Evolutionary conservation across 1,140 invertebrate species (phyloP).

Genomic region (Akabosia matsudoensis): DNA sequence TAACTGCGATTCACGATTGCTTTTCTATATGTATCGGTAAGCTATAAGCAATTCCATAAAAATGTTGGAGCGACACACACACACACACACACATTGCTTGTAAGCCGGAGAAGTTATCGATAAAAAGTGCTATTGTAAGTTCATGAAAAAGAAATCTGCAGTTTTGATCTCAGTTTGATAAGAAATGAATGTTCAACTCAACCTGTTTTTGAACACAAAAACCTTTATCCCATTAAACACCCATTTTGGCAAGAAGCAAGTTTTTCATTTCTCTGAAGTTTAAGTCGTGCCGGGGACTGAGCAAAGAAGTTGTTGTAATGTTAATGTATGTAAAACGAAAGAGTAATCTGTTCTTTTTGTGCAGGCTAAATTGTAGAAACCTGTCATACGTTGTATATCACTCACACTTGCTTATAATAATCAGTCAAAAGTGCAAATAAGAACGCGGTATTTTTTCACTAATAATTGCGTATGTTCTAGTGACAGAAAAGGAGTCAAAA

Average conservation of each 20-base stretch:
- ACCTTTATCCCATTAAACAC: conserved; percentile 19
- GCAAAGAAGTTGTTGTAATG: background rate
- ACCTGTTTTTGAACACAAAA: conserved; percentile 21
- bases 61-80: too few species aligned
- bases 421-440: conserved; percentile 19
- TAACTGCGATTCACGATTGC: background rate
- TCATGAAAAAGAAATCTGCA: conserved; percentile 10
- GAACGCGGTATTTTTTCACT: background rate
- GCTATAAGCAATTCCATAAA: conserved; percentile 16
- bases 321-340: conserved; percentile 6
- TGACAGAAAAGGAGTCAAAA: background rate
- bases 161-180: conserved; percentile 7
- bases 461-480: background rate
- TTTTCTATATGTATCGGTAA: background rate
- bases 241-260: conserved; percentile 18
- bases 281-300: background rate
- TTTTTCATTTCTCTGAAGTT: background rate
- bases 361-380: background rate
- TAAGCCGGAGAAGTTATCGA: background rate
- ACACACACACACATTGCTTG: conserved; percentile 8
- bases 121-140: background rate
- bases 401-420: background rate
- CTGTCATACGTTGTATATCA: background rate
- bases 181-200: conserved; percentile 22
- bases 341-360: conserved; percentile 8